phyloP scores from a whole-genome alignment of 2,797 vertebrate genomes.

The Sorex maritimensis region DNA sequence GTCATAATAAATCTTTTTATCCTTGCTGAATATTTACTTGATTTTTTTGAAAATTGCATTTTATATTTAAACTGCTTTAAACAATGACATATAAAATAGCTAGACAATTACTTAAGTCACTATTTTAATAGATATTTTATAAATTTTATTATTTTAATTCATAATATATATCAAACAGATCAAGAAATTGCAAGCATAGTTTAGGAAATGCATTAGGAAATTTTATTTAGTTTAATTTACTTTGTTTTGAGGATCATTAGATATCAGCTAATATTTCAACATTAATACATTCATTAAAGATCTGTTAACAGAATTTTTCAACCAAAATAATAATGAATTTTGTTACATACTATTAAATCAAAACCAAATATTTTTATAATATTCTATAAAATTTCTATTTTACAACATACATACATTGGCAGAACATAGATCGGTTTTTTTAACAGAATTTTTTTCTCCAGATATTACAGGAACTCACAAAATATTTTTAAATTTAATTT shows the following conservation, averaged over 20 bases:
- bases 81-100: too few relatives aligned
- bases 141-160: slow-evolving; percentile 61
- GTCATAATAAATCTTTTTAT: slow-evolving; percentile 80
- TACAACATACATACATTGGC: not conserved
- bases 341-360: not conserved
- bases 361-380: slow-evolving; percentile 22
- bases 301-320: too few relatives aligned
- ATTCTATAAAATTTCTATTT: not conserved
- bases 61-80: too few relatives aligned
- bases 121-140: slow-evolving; percentile 43
- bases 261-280: too few relatives aligned
- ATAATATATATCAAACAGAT: slow-evolving; percentile 50
- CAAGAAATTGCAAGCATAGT: slow-evolving; percentile 71
- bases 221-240: slow-evolving; percentile 9
- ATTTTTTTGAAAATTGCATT: too few relatives aligned
- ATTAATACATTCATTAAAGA: too few relatives aligned
- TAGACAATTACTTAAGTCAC: not conserved
- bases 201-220: slow-evolving; percentile 74
- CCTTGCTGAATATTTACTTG: slow-evolving; percentile 57
- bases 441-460: not conserved
- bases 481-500: not conserved
- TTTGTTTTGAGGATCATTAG: not conserved
- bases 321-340: too few relatives aligned
- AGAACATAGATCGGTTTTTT: not conserved
- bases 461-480: not conserved